phyloP scores from a whole-genome alignment of 2,113 vertebrate species.

The Seriola aureovittata region DNA sequence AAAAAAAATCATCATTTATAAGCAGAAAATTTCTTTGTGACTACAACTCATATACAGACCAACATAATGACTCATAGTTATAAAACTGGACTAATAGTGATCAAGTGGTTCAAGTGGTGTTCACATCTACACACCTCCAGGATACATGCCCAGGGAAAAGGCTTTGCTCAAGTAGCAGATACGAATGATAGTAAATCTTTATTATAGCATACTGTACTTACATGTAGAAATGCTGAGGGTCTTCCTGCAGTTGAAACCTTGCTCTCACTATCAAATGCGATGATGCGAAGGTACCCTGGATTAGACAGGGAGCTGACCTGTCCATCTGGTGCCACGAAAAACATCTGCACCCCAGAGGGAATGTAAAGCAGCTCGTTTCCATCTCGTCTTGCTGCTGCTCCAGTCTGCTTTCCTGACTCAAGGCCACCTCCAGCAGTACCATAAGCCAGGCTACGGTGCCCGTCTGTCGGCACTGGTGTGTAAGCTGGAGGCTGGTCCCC shows the following conservation, averaged over 20 bases:
- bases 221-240: slow-evolving; percentile 91
- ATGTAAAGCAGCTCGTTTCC: slow-evolving; percentile 90
- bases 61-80: slow-evolving; percentile 32
- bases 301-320: slow-evolving; percentile 93
- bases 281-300: slow-evolving; percentile 92
- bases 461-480: slow-evolving; percentile 89
- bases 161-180: background rate
- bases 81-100: slow-evolving; percentile 5
- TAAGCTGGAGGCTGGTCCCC: slow-evolving; percentile 92
- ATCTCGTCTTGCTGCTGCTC: slow-evolving; percentile 24
- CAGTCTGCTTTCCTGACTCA: slow-evolving; percentile 64
- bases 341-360: slow-evolving; percentile 94
- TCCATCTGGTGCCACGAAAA: slow-evolving; percentile 92
- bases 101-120: background rate
- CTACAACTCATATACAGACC: background rate
- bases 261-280: slow-evolving; percentile 83
- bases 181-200: background rate
- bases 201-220: slow-evolving; percentile 76
- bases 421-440: slow-evolving; percentile 80
- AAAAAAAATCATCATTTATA: background rate
- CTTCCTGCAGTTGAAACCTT: slow-evolving; percentile 70
- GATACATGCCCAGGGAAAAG: slow-evolving; percentile 1
- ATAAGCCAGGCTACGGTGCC: slow-evolving; percentile 89
- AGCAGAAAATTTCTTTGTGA: background rate
- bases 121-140: slow-evolving; percentile 11